Conservation (phyloP, 2,888 invertebrate species). For the Hybos culiciformis region DNA sequence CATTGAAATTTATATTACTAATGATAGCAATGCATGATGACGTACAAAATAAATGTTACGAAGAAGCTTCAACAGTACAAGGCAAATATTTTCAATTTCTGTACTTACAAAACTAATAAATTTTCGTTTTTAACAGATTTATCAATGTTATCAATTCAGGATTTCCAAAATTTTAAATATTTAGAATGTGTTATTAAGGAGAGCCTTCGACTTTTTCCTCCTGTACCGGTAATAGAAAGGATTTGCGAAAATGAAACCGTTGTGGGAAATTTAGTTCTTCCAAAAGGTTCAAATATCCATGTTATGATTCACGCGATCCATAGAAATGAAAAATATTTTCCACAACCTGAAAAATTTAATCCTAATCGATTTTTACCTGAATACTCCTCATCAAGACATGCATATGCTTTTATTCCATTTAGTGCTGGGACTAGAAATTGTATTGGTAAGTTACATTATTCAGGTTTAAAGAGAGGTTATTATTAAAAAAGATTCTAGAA, state of each 20-base stretch:
- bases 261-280: conserved; percentile 22
- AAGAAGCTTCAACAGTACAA: conserved; percentile 27
- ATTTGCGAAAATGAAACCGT: conserved; percentile 29
- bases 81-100: too few relatives aligned
- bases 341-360: conserved; percentile 22
- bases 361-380: conserved; percentile 37
- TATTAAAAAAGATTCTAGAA: too few relatives aligned
- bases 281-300: conserved; percentile 18
- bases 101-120: conserved; percentile 10
- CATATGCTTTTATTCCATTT: conserved; percentile 28
- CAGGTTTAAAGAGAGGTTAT: too few relatives aligned
- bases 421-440: conserved; percentile 33
- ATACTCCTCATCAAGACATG: conserved; percentile 26
- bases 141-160: conserved; percentile 14
- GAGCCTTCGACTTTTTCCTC: conserved; percentile 46
- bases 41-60: conserved; percentile 37
- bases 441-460: conserved; percentile 19
- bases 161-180: conserved; percentile 21
- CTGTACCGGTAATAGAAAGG: conserved; percentile 46
- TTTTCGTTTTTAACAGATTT: conserved; percentile 11
- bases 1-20: conserved; percentile 38
- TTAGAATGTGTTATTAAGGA: conserved; percentile 53
- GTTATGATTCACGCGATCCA: conserved; percentile 24
- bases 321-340: conserved; percentile 23
- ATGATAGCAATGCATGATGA: conserved; percentile 39